phyloP scores from a whole-genome alignment of 2,797 vertebrate species.

The Pristis pectinata region DNA sequence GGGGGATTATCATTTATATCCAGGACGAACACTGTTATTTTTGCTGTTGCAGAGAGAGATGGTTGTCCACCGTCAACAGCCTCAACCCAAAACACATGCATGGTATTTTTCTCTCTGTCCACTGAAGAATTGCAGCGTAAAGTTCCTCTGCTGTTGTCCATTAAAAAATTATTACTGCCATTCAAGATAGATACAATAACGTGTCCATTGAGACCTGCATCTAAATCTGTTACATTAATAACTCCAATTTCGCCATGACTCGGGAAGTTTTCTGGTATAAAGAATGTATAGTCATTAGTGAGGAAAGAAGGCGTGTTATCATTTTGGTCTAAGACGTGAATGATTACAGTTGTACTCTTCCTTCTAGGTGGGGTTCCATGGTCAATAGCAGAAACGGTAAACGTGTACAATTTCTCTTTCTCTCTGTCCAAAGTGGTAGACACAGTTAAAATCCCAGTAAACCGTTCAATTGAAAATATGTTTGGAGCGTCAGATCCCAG shows the following conservation, averaged over 20 bases:
- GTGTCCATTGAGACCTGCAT: conserved; percentile 58
- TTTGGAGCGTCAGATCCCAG: conserved; percentile 47
- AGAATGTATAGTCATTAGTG: conserved; percentile 64
- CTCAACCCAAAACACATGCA: conserved; percentile 59
- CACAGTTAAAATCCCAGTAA: conserved; percentile 56
- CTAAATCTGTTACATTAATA: conserved; percentile 58
- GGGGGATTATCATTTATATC: conserved; percentile 72
- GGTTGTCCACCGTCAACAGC: conserved; percentile 61
- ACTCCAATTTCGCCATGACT: conserved; percentile 53
- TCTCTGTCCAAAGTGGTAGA: conserved; percentile 61
- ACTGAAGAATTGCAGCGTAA: conserved; percentile 56
- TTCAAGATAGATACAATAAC: conserved; percentile 55
- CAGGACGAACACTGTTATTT: conserved; percentile 62
- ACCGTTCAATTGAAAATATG: conserved; percentile 56
- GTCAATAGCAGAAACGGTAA: conserved; percentile 60
- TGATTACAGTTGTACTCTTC: conserved; percentile 47
- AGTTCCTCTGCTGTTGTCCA: conserved; percentile 52
- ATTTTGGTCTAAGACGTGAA: conserved; percentile 64
- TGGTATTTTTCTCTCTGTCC: conserved; percentile 59
- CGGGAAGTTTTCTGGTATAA: conserved; percentile 59
- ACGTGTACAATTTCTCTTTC: conserved; percentile 48
- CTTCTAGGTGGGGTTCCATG: conserved; percentile 58
- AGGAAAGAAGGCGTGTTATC: conserved; percentile 64
- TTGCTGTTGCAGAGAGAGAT: conserved; percentile 55
- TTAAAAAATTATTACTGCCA: conserved; percentile 53